Evolutionary conservation across 2,113 vertebrate species (phyloP).

Genomic region (Camelus bactrianus): DNA sequence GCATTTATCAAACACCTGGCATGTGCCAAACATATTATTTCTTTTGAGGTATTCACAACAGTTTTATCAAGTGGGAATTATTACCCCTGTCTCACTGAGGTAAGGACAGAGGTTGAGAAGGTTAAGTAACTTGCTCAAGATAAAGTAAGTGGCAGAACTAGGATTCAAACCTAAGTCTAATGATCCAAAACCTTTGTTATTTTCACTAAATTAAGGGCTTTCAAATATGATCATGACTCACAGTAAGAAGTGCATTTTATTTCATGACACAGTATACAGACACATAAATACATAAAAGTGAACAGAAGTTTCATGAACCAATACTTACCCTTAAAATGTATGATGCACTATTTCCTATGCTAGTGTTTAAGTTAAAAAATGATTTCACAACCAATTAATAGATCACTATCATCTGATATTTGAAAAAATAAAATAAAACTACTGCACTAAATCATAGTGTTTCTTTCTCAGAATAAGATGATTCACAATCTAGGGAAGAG

Average conservation of each 20-base stretch:
- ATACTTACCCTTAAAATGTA: not conserved
- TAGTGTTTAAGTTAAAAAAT: not conserved
- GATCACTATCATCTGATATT: not conserved
- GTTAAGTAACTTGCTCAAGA: not conserved
- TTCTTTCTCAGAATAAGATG: not conserved
- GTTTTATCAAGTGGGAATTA: not conserved
- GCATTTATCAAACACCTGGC: not conserved
- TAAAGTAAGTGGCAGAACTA: not conserved
- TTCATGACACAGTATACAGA: not conserved
- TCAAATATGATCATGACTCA: not conserved
- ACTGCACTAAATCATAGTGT: not conserved
- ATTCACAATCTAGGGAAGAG: not conserved
- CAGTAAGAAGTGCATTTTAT: not conserved
- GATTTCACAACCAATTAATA: not conserved
- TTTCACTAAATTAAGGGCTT: not conserved
- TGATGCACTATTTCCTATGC: not conserved
- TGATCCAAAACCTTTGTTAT: not conserved
- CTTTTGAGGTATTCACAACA: not conserved
- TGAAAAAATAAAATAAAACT: not conserved
- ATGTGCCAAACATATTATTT: not conserved
- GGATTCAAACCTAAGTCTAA: not conserved
- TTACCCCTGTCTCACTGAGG: not conserved
- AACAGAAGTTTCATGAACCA: not conserved
- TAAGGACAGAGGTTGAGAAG: not conserved
- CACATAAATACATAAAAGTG: not conserved